phyloP scores from a whole-genome alignment of 1,140 invertebrate species.

The Drosophila insularis region DNA sequence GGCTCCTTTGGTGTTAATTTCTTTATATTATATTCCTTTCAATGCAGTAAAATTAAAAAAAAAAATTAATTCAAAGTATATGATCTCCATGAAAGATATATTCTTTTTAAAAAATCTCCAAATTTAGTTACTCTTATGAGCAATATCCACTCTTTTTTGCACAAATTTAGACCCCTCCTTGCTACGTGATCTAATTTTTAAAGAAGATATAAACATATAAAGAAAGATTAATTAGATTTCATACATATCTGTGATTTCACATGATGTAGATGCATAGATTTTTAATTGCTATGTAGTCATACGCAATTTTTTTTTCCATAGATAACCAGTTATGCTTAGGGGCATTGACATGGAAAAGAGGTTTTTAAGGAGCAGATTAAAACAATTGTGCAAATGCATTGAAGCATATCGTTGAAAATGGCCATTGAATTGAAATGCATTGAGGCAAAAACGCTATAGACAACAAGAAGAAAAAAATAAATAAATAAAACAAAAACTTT shows the following conservation, averaged over 20 bases:
- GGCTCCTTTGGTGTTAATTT: too few species aligned
- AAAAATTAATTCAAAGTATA: too few species aligned
- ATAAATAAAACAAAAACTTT: too few species aligned
- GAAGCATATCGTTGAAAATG: conserved; percentile 27
- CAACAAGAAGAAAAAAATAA: neutral
- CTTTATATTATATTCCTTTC: too few species aligned
- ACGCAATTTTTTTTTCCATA: neutral
- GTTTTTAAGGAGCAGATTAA: neutral
- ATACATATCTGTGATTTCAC: neutral
- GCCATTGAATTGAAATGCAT: conserved; percentile 38
- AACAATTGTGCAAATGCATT: conserved; percentile 5
- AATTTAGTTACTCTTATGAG: too few species aligned
- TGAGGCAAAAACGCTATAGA: conserved; percentile 19
- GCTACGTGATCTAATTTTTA: too few species aligned
- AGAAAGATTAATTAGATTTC: too few species aligned
- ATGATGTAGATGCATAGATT: neutral
- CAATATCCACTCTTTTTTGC: too few species aligned
- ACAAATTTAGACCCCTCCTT: neutral
- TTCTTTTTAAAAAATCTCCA: too few species aligned
- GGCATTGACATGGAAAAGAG: neutral
- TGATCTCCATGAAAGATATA: too few species aligned
- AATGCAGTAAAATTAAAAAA: too few species aligned
- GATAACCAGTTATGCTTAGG: conserved; percentile 2
- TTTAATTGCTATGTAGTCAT: neutral
- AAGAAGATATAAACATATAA: too few species aligned